Evolutionary conservation across 2,113 vertebrate genomes (phyloP).

Genomic region (Epinephelus lanceolatus): DNA sequence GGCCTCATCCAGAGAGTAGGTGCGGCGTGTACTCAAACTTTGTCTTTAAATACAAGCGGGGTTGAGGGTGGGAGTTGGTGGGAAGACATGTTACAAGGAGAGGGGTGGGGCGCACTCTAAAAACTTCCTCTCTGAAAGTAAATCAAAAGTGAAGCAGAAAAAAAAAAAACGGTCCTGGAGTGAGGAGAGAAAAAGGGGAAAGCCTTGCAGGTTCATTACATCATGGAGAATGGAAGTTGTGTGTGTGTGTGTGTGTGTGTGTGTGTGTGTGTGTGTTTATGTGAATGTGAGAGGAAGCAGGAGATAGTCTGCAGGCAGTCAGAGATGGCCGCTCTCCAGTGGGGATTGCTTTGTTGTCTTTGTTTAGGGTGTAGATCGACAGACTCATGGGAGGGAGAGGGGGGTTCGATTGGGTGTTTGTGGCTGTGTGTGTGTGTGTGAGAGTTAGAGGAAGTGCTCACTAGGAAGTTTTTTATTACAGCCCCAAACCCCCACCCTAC

Average conservation of each 20-base stretch:
- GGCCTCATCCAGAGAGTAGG: conserved; percentile 70
- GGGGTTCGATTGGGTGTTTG: conserved; percentile 21
- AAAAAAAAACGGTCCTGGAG: conserved; percentile 36
- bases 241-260: background rate
- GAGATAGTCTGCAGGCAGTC: conserved; percentile 35
- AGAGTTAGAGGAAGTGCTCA: background rate
- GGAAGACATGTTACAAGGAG: conserved; percentile 19
- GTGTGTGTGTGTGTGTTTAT: background rate
- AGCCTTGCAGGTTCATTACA: conserved; percentile 79
- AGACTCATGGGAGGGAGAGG: conserved; percentile 54
- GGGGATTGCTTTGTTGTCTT: conserved; percentile 79
- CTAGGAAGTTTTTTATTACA: conserved; percentile 22
- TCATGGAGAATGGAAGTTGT: conserved; percentile 51
- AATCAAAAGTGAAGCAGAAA: conserved; percentile 53
- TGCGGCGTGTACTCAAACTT: conserved; percentile 60
- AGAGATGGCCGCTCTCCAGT: conserved; percentile 66
- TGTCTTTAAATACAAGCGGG: conserved; percentile 44
- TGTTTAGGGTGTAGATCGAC: conserved; percentile 70
- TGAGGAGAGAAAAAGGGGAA: conserved; percentile 25
- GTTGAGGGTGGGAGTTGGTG: background rate
- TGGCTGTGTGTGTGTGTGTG: background rate
- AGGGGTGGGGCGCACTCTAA: conserved; percentile 28
- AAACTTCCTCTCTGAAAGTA: conserved; percentile 57
- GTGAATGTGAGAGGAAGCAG: conserved; percentile 3
- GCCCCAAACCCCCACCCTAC: conserved; percentile 9